These are phyloP conservation scores for Phyllopteryx taeniolatus DNA, from an alignment of 2,113 vertebrate species.

Conservation along the genomic window DNA sequence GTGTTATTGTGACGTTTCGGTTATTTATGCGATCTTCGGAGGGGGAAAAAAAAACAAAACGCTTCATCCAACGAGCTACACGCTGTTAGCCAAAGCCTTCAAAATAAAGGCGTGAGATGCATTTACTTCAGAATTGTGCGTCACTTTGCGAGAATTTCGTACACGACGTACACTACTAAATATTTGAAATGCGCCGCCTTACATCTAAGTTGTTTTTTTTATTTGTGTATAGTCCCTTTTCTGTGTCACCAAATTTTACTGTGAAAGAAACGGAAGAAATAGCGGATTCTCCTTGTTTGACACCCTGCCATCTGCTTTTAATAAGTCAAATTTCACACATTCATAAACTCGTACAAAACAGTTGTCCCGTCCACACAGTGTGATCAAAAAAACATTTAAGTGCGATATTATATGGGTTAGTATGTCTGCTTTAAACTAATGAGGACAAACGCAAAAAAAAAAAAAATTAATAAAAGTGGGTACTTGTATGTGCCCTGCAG, in stretches of 20 bases:
- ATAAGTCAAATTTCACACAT: slow-evolving; percentile 12
- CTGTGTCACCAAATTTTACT: slow-evolving; percentile 4
- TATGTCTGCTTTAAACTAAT: neutral
- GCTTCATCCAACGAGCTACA: neutral
- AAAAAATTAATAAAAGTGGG: too few relatives aligned
- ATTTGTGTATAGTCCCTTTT: fast-evolving
- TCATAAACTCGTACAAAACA: neutral
- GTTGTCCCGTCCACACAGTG: too few relatives aligned
- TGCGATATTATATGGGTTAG: neutral
- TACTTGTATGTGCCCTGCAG: neutral
- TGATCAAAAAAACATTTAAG: neutral
- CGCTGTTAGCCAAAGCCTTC: slow-evolving; percentile 22
- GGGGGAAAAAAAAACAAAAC: neutral
- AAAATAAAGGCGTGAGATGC: slow-evolving; percentile 24
- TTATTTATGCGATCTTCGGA: neutral
- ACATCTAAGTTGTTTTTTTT: too few relatives aligned
- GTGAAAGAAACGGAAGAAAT: neutral
- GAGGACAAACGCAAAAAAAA: neutral
- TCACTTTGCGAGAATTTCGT: too few relatives aligned
- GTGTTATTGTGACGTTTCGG: neutral
- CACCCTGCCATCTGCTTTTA: neutral
- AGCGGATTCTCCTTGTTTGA: slow-evolving; percentile 28
- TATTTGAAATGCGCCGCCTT: fast-evolving
- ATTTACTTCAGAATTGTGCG: fast-evolving
- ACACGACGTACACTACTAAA: fast-evolving